phyloP scores from a whole-genome alignment of 2,797 vertebrate genomes.

The Cyclopterus lumpus region DNA sequence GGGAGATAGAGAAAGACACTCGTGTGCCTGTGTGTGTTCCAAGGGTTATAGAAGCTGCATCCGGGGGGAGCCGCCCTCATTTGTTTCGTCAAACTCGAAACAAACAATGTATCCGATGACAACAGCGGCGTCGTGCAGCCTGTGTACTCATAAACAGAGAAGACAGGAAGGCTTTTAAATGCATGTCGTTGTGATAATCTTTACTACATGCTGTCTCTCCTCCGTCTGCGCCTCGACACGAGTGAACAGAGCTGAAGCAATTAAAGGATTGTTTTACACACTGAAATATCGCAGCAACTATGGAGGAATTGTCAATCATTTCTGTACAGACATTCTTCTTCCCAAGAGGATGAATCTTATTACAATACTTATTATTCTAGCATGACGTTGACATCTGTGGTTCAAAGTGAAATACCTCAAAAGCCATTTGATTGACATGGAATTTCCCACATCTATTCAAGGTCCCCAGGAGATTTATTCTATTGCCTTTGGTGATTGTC shows the following conservation, averaged over 20 bases:
- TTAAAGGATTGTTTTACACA: constrained; percentile 2
- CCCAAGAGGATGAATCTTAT: neutral
- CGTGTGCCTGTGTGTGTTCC: constrained; percentile 26
- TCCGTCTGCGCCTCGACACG: constrained; percentile 3
- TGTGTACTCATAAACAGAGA: constrained; percentile 50
- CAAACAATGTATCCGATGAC: constrained; percentile 49
- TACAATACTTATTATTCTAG: too few species aligned
- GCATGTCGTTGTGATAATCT: constrained; percentile 36
- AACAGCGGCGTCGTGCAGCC: constrained; percentile 36
- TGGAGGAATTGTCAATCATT: neutral
- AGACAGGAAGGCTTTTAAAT: constrained; percentile 19
- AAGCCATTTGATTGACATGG: too few species aligned
- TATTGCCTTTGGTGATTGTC: too few species aligned
- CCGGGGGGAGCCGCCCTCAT: constrained; percentile 42
- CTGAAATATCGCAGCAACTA: neutral
- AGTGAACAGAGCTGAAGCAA: neutral
- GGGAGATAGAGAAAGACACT: constrained; percentile 2
- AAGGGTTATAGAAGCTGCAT: constrained; percentile 23
- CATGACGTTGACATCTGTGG: too few species aligned
- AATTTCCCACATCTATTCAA: too few species aligned
- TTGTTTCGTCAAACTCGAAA: constrained; percentile 68
- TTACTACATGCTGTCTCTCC: constrained; percentile 11
- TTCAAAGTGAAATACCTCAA: too few species aligned
- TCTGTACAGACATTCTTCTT: neutral
- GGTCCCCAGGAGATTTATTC: too few species aligned